Conservation (phyloP, 2,113 vertebrate species). For the Origma solitaria region DNA sequence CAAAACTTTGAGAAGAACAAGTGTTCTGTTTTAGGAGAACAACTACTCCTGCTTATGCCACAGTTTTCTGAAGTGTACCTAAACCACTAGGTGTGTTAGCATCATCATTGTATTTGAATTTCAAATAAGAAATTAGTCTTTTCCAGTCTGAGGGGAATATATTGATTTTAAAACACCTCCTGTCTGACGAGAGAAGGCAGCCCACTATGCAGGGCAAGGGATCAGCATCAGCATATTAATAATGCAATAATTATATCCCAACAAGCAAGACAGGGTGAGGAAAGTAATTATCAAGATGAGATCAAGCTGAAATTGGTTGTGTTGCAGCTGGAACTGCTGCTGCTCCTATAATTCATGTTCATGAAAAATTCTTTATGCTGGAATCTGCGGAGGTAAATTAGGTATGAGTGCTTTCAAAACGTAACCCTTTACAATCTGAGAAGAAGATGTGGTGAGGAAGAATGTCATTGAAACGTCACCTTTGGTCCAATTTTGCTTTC, state of each 20-base stretch:
- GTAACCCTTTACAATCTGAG: not conserved
- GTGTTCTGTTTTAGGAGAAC: not conserved
- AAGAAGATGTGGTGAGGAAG: not conserved
- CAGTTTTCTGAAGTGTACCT: not conserved
- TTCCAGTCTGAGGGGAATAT: not conserved
- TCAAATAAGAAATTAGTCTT: not conserved
- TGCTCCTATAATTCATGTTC: not conserved
- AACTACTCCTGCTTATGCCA: not conserved
- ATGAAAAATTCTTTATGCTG: not conserved
- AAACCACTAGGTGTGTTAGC: not conserved
- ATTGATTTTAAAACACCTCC: not conserved
- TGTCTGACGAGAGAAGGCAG: not conserved
- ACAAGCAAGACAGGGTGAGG: not conserved
- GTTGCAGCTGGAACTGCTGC: not conserved
- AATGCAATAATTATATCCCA: not conserved
- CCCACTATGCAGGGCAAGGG: not conserved
- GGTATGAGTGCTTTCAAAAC: not conserved
- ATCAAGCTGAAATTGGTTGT: not conserved
- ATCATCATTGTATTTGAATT: not conserved
- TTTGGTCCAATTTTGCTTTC: not conserved
- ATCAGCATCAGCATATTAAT: not conserved
- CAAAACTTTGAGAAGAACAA: not conserved
- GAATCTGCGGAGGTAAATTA: not conserved
- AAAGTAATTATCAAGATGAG: not conserved
- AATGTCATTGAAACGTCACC: not conserved